phyloP scores from a whole-genome alignment of 2,113 vertebrate genomes.

The Leptocoma aspasia region DNA sequence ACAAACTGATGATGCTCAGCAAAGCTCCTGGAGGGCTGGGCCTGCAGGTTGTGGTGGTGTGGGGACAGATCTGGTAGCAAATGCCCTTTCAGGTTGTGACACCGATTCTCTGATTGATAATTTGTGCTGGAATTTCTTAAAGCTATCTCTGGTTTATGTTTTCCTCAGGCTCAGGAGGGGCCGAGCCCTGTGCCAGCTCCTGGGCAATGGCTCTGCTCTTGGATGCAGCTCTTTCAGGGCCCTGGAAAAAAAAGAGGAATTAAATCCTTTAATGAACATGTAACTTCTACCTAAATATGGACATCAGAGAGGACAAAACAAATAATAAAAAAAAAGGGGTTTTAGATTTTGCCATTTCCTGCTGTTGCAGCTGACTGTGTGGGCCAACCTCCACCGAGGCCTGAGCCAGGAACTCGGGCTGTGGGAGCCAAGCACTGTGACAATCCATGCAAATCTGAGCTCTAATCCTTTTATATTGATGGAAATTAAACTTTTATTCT shows the following conservation, averaged over 20 bases:
- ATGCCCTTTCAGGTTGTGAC: background rate
- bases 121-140: background rate
- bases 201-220: rapidly evolving
- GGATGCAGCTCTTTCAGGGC: background rate
- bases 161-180: background rate
- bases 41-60: background rate
- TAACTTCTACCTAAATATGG: background rate
- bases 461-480: background rate
- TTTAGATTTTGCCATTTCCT: background rate
- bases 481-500: background rate
- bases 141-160: background rate
- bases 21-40: background rate
- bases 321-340: background rate
- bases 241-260: background rate
- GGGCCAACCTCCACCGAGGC: rapidly evolving
- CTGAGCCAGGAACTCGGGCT: background rate
- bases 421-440: background rate
- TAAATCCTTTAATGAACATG: background rate
- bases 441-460: background rate
- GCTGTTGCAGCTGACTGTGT: background rate
- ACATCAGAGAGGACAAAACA: background rate
- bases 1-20: background rate
- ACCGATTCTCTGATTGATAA: rapidly evolving
- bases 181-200: background rate
- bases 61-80: background rate